Evolutionary conservation across 2,113 vertebrate species (phyloP).

Genomic region (Gulo gulo): DNA sequence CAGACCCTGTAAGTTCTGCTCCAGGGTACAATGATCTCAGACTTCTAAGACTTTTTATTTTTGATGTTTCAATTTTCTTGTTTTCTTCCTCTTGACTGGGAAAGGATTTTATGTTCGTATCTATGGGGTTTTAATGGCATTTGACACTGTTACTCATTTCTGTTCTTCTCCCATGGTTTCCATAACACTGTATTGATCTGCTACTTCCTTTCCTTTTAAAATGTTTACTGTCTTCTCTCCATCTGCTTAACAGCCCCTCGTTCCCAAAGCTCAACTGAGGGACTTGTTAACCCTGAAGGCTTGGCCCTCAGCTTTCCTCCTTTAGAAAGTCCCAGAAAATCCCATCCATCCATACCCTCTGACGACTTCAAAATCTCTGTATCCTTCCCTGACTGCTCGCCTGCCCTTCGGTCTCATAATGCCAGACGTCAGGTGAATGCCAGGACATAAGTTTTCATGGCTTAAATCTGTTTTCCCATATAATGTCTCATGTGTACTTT

Average conservation of each 20-base stretch:
- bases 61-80: constrained; percentile 44
- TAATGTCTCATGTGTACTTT: neutral
- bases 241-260: neutral
- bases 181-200: neutral
- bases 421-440: neutral
- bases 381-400: neutral
- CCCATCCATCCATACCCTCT: neutral
- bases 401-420: neutral
- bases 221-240: neutral
- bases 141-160: neutral
- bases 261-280: neutral
- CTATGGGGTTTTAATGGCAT: neutral
- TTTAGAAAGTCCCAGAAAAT: neutral
- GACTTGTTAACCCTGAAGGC: neutral
- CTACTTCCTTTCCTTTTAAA: constrained; percentile 4
- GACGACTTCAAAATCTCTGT: neutral
- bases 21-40: constrained; percentile 19
- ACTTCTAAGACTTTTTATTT: constrained; percentile 45
- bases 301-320: neutral
- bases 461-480: neutral
- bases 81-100: constrained; percentile 32
- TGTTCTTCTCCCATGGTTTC: constrained; percentile 31
- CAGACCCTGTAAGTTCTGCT: constrained; percentile 24
- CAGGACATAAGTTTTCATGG: neutral
- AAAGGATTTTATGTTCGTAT: neutral